These are phyloP conservation scores for Ceratothoa steindachneri DNA, from an alignment of 2,888 invertebrate species.

Conservation along the genomic window DNA sequence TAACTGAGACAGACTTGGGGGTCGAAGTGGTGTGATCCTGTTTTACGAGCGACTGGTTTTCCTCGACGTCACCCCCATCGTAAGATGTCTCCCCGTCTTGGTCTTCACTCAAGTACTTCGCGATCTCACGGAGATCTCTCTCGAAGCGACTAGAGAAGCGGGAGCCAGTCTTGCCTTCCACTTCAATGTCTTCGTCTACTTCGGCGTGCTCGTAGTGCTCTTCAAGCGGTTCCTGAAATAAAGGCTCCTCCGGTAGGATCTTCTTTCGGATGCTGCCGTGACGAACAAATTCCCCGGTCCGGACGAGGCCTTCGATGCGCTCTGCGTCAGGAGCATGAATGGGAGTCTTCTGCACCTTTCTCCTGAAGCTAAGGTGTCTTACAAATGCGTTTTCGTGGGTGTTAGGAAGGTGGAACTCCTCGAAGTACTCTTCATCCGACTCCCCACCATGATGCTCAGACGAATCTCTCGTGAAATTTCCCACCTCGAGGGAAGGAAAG, in stretches of 20 bases:
- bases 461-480: not conserved
- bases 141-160: slow-evolving; percentile 13
- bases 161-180: not conserved
- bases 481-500: not conserved
- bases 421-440: slow-evolving; percentile 51
- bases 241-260: slow-evolving; percentile 44
- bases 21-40: slow-evolving; percentile 26
- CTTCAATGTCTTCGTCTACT: not conserved
- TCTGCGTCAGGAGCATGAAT: slow-evolving; percentile 49
- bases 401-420: slow-evolving; percentile 51
- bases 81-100: not conserved
- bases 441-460: slow-evolving; percentile 35
- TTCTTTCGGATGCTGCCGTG: slow-evolving; percentile 49
- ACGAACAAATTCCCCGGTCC: slow-evolving; percentile 48
- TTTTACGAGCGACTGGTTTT: not conserved
- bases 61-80: slow-evolving; percentile 1
- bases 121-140: not conserved
- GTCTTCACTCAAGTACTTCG: slow-evolving; percentile 13
- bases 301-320: slow-evolving; percentile 48
- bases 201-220: slow-evolving; percentile 14
- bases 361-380: slow-evolving; percentile 50
- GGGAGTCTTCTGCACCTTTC: slow-evolving; percentile 49
- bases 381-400: slow-evolving; percentile 52
- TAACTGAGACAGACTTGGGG: slow-evolving; percentile 25
- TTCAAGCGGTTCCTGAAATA: too few relatives aligned